These are phyloP conservation scores for Phenganax marumi DNA, from an alignment of 92 coral and sea anemone species.

Conservation along the genomic window DNA sequence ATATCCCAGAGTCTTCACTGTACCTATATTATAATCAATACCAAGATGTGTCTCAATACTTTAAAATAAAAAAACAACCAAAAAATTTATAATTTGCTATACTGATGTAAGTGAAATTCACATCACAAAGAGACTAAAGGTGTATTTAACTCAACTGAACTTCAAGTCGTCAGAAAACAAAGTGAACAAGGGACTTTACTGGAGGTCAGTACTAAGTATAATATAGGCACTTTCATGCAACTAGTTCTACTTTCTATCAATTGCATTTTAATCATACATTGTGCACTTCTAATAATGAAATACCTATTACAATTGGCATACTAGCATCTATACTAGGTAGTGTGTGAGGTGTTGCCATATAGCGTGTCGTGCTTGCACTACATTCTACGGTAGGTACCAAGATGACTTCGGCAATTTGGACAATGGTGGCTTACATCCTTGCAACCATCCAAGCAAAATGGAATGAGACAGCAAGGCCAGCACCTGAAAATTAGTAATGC, in stretches of 20 bases:
- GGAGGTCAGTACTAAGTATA: background rate
- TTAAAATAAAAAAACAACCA: background rate
- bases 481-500: conserved; percentile 5
- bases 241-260: background rate
- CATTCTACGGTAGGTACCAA: conserved; percentile 55
- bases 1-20: background rate
- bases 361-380: conserved; percentile 8
- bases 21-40: background rate
- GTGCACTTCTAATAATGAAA: background rate
- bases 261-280: background rate
- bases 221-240: background rate
- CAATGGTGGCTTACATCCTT: conserved; percentile 58
- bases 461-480: conserved; percentile 62
- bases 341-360: background rate
- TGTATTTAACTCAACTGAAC: background rate
- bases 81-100: background rate
- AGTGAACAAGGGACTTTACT: too few relatives aligned
- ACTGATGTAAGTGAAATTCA: background rate
- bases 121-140: background rate
- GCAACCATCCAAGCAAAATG: conserved; percentile 53
- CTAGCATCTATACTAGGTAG: background rate
- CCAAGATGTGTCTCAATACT: background rate
- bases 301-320: background rate
- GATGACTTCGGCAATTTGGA: conserved; percentile 52
- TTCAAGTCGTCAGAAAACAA: background rate